A percentile compares a stretch with the other conserved stretches of the same genome.
These are phyloP conservation scores for Ctenomys sociabilis DNA, from an alignment of 2,113 vertebrate species.

Conservation along the genomic window DNA sequence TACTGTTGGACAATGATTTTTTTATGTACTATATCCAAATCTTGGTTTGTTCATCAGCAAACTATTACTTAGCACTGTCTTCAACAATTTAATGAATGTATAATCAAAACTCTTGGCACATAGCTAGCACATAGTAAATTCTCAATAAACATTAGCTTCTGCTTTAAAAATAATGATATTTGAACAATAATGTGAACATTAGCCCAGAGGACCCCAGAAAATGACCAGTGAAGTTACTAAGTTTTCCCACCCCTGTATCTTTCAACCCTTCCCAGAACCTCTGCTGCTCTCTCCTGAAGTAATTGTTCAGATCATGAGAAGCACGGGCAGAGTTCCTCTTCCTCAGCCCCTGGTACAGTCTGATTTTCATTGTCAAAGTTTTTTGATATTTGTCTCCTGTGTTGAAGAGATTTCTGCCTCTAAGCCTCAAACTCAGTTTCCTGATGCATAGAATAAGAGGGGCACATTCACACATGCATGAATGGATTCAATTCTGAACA, in stretches of 20 bases:
- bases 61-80: not conserved
- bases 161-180: not conserved
- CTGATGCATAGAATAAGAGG: not conserved
- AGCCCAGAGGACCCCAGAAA: not conserved
- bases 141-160: not conserved
- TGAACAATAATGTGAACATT: not conserved
- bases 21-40: not conserved
- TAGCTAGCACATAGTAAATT: not conserved
- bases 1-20: not conserved
- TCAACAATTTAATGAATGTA: not conserved
- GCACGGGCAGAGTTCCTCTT: not conserved
- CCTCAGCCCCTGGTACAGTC: not conserved
- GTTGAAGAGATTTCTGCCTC: not conserved
- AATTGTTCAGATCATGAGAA: too few relatives aligned
- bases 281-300: too few relatives aligned
- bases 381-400: not conserved
- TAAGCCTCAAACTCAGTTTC: not conserved
- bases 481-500: not conserved
- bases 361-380: not conserved
- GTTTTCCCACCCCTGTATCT: too few relatives aligned
- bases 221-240: not conserved
- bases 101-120: not conserved
- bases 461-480: fast-evolving
- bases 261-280: too few relatives aligned
- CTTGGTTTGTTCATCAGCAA: not conserved